Base-by-base conservation (phyloP, 2,797 vertebrate species). In the Apogon talboti region DNA sequence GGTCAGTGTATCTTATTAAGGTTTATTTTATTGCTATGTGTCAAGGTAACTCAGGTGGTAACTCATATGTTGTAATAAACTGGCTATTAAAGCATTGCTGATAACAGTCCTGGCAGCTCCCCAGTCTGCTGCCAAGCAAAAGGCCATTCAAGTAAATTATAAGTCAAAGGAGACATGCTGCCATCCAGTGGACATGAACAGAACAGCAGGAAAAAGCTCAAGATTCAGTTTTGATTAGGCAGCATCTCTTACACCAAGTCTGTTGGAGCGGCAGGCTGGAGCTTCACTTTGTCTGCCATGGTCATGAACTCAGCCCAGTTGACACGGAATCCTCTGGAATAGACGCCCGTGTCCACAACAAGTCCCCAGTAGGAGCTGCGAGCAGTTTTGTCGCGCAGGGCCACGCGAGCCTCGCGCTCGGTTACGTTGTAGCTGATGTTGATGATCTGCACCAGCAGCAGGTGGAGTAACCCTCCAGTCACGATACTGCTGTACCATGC, bases 371-470 rank as follows among this genome's bases (percentile, higher is more conserved):
- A 92, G 24, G 93, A 79, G 0, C 93, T 93, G 79, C 80, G 94
- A 9, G 94, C 94, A 0, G 88, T 93, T 88, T 94, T 96, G 76
- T 97, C 94, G 24, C 95, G 92, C 48, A 96, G 90, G 53, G 96
- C 96, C 11, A 91, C 66, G 21, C 96, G 94, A 1, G 95, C 95
- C 90, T 99, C 97, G 0, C 97, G 94, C 90, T 98, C 96, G 0
- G 98, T 99, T 84, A 98, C 93, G 0, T 99, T 99, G 91, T 93
- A 95, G 91, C 97, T 98, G 93, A 99, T 90, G 79, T 99, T 98
- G 71, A 98, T 88, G 50, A 97, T 78, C 92, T 99, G 98, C 66
- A 96, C 91, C 11, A 95, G 43, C 76, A 99, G 94, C 82, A 99
- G 92, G 89, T 98, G 97, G 56, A 96, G 93, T 85, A 98, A 91